These are phyloP conservation scores for Bedellia somnulentella DNA, from an alignment of 2,888 invertebrate genomes.

Conservation along the genomic window DNA sequence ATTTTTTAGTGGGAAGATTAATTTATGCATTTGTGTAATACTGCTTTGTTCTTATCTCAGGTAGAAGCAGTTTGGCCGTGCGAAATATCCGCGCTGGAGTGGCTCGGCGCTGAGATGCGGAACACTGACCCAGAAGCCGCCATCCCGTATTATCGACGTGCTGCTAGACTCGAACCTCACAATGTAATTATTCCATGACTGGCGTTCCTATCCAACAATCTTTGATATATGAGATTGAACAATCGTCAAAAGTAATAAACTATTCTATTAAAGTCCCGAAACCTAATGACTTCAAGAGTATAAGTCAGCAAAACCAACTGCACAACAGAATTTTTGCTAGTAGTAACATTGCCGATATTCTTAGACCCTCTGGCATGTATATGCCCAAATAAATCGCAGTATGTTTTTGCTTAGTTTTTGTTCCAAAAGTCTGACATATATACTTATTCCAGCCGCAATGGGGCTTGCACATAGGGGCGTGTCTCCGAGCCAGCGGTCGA, in stretches of 20 bases:
- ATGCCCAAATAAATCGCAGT: not conserved
- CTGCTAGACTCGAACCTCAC: constrained; percentile 37
- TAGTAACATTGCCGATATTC: no score
- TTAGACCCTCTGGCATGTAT: not conserved
- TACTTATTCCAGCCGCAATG: constrained; percentile 67
- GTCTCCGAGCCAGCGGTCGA: constrained; percentile 76
- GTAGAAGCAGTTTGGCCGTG: constrained; percentile 53
- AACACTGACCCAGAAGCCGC: constrained; percentile 25
- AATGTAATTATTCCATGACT: constrained; percentile 34
- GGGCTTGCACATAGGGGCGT: constrained; percentile 80
- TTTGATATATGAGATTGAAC: no score
- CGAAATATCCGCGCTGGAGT: constrained; percentile 32
- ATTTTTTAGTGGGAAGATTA: no score
- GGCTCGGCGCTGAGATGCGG: constrained; percentile 40
- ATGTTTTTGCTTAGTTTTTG: not conserved
- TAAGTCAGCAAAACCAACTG: no score
- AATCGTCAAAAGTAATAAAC: no score
- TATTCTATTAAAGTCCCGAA: no score
- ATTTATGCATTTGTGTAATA: no score
- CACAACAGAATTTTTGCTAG: no score
- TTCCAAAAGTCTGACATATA: not conserved
- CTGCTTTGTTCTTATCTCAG: no score
- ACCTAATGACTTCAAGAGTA: no score
- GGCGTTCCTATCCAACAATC: no score
- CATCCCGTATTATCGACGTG: constrained; percentile 39